phyloP scores from a whole-genome alignment of 92 coral and sea anemone genomes.

The Pocillopora grandis region DNA sequence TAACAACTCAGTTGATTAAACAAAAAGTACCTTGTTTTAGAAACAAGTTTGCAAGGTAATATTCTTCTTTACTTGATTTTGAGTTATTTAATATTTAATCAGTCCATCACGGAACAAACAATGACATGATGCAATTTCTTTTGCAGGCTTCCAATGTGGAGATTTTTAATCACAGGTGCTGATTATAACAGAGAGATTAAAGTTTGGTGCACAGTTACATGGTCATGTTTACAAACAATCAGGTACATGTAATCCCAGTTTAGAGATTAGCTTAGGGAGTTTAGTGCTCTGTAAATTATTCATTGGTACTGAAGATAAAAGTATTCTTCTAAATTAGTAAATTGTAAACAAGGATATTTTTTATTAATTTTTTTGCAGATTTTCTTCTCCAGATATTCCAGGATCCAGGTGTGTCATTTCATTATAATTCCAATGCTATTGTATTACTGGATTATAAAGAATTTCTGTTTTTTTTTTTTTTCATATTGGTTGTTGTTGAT shows the following conservation, averaged over 20 bases:
- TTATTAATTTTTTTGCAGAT: slow-evolving; percentile 34
- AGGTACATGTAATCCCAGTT: slow-evolving; percentile 45
- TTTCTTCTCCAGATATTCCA: slow-evolving; percentile 64
- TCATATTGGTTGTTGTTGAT: too few species aligned
- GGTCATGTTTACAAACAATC: slow-evolving; percentile 96
- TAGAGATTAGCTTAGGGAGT: too few species aligned
- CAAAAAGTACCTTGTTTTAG: too few species aligned
- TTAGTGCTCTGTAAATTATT: neutral
- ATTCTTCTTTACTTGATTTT: too few species aligned
- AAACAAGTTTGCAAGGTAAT: too few species aligned
- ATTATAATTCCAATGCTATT: neutral
- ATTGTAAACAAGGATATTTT: neutral
- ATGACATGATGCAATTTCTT: neutral
- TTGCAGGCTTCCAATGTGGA: slow-evolving; percentile 93
- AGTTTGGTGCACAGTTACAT: slow-evolving; percentile 97
- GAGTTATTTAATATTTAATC: too few species aligned
- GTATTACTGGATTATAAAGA: neutral
- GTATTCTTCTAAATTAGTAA: neutral
- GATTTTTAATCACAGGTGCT: slow-evolving; percentile 96
- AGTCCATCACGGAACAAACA: too few species aligned
- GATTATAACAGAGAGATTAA: slow-evolving; percentile 87
- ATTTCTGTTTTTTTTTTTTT: too few species aligned
- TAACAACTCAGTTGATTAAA: too few species aligned
- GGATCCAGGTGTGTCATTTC: slow-evolving; percentile 43
- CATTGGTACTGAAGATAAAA: neutral